Evolutionary conservation across 2,797 vertebrate genomes (phyloP), one percentile per base, ranked within the genome.

Genomic region (Microhierax caerulescens): DNA sequence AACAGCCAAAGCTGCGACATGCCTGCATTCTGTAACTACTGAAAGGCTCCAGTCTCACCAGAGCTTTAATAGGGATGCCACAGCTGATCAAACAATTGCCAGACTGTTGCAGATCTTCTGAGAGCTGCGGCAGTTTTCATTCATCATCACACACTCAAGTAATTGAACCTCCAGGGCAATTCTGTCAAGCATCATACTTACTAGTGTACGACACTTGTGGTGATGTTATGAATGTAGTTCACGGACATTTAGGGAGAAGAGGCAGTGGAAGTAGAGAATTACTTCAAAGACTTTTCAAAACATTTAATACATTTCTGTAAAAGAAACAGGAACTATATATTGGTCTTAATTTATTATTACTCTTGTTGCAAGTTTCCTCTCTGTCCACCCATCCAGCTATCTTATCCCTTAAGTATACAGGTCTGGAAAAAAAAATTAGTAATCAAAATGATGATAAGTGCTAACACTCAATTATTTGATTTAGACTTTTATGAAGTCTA

Each of bases 151-250:
- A 89, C 63, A 51, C 43, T 27, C 84, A 94, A 90, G 91, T 90
- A 96, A 96, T 85, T 95, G 92, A 94, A 95, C 82, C 88, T 96
- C 88, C 80, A 92, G 91, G 96, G 94, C 93, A 96, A 87, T 82
- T 85, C 93, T 91, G 88, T 94, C 76, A 67, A 91, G 73, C 91
- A 82, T 81, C 90, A 70, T 34, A 89, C 83, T 88, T 80, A 50
- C 67, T 47, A 72, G 63, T 3, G 2, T 81, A 82, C 63, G 91
- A 91, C 56, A 81, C 57, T 85, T 85, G 60, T 65, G 57, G 80
- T 69, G 54, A 5, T 39, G 13, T 57, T 94, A 41, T 45, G 80
- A 91, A 32, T 41, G 74, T 47, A 85, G 36, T 65, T 88, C 53
- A 36, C 28, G 79, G 85, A 93, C 90, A 81, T 75, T 75, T 73